A percentile compares a stretch with the other conserved stretches of the same genome.
Evolutionary conservation across 1,140 invertebrate genomes (phyloP).

Genomic region (Apis cerana): DNA sequence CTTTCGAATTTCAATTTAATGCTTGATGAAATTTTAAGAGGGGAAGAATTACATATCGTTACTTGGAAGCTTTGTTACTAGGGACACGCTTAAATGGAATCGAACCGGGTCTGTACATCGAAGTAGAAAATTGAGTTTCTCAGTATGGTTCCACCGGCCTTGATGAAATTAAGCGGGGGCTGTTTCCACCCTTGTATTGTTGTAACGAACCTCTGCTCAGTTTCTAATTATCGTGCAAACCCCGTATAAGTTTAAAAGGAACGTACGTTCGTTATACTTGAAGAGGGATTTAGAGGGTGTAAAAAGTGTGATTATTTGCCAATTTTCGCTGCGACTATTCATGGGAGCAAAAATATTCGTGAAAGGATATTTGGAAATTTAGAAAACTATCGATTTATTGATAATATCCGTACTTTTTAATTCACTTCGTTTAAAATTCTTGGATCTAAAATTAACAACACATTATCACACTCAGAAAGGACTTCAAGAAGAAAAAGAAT

Average conservation of each 20-base stretch:
- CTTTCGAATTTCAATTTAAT: background rate
- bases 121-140: conserved; percentile 5
- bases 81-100: background rate
- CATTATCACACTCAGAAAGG: no score
- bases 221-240: conserved; percentile 17
- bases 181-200: background rate
- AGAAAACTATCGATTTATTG: background rate
- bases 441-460: no score
- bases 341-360: background rate
- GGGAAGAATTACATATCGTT: background rate
- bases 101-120: background rate
- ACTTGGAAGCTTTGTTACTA: background rate
- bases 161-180: conserved; percentile 10
- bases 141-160: background rate
- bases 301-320: background rate
- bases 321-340: background rate
- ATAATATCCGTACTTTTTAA: no score
- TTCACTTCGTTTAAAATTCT: no score
- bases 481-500: no score
- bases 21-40: background rate
- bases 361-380: background rate
- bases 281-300: background rate
- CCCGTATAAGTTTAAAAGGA: background rate
- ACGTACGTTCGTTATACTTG: background rate
- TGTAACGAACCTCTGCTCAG: background rate